Evolutionary conservation across 2,888 invertebrate species (phyloP).

Genomic region (Pogonocherus hispidulus): DNA sequence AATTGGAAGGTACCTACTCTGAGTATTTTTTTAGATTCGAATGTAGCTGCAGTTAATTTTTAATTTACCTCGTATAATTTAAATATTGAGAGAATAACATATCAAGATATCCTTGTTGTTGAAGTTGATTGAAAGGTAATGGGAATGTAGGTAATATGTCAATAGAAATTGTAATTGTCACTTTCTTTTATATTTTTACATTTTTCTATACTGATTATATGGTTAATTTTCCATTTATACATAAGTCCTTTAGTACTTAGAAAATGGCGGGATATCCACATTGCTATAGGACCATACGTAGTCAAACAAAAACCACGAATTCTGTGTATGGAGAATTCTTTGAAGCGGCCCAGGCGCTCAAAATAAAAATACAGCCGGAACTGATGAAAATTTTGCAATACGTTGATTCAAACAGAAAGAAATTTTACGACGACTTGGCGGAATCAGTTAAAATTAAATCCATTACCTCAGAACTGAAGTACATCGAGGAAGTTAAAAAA

Average conservation of each 20-base stretch:
- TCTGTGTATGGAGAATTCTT: constrained; percentile 64
- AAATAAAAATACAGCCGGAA: constrained; percentile 63
- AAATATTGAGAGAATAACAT: too few relatives aligned
- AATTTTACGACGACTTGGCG: constrained; percentile 61
- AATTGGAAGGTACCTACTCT: too few relatives aligned
- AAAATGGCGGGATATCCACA: constrained; percentile 64
- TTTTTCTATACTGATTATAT: constrained; percentile 65
- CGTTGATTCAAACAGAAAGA: constrained; percentile 63
- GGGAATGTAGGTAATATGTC: constrained; percentile 48
- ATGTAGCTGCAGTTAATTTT: too few relatives aligned
- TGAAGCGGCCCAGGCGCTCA: constrained; percentile 56
- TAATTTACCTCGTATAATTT: too few relatives aligned
- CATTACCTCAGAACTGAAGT: constrained; percentile 61
- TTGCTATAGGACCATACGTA: constrained; percentile 65
- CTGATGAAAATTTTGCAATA: constrained; percentile 65
- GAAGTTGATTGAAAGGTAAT: background rate
- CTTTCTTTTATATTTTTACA: constrained; percentile 63
- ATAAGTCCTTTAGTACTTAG: constrained; percentile 52
- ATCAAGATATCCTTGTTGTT: background rate
- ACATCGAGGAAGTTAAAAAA: constrained; percentile 59
- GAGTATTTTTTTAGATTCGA: too few relatives aligned
- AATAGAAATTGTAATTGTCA: constrained; percentile 60
- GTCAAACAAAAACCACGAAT: constrained; percentile 66
- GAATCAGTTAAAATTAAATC: constrained; percentile 65
- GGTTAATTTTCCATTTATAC: constrained; percentile 62